A percentile compares a stretch with the other conserved stretches of the same genome.
phyloP scores from a whole-genome alignment of 2,888 invertebrate species.

The Aproaerema taeniolella region DNA sequence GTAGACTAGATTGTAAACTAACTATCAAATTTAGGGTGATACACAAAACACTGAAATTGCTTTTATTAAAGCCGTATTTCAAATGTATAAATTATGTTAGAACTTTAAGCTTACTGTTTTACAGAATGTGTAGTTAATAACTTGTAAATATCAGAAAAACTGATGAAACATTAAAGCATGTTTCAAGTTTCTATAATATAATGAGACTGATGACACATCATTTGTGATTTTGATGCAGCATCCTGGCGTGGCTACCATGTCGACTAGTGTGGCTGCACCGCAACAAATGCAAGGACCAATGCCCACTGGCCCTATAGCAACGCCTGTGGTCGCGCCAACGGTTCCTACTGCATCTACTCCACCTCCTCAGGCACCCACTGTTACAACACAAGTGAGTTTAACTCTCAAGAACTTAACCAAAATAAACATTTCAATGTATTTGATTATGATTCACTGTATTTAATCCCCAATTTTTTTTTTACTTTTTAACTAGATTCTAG shows the following conservation, averaged over 20 bases:
- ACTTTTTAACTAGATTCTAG: neutral
- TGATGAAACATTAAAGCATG: no score
- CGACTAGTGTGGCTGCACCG: conserved; percentile 57
- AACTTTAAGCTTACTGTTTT: no score
- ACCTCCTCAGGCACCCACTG: conserved; percentile 35
- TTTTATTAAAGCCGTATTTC: no score
- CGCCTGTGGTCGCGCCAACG: conserved; percentile 35
- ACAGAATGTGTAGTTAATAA: no score
- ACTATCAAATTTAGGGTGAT: neutral
- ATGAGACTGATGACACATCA: no score
- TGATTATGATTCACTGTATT: no score
- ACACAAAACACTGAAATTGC: no score
- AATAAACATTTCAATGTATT: neutral
- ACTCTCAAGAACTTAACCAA: neutral
- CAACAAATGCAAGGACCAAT: conserved; percentile 41
- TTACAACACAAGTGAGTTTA: conserved; percentile 42
- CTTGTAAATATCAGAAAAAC: no score
- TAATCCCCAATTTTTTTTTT: neutral
- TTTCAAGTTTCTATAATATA: no score
- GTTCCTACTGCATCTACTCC: conserved; percentile 27
- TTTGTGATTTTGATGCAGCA: no score
- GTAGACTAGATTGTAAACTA: conserved; percentile 1
- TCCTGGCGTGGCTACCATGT: conserved; percentile 61
- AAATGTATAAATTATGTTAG: no score
- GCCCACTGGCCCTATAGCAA: conserved; percentile 37